Evolutionary conservation across 2,797 vertebrate genomes (phyloP).

Genomic region (Hemitrygon akajei): DNA sequence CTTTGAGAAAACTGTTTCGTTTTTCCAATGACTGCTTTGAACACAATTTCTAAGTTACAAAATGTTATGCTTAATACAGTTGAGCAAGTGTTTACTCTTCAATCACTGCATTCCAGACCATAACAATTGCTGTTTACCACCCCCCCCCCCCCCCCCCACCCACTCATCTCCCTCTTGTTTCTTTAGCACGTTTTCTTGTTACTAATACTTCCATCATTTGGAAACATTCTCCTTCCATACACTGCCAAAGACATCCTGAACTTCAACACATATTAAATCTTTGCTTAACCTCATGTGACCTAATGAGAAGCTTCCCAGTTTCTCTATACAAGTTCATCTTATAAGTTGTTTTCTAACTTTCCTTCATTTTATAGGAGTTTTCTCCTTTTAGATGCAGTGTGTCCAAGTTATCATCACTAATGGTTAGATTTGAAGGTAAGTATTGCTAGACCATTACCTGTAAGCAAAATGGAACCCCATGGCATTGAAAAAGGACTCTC

Average conservation of each 20-base stretch:
- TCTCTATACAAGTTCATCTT: neutral
- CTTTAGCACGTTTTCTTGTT: neutral
- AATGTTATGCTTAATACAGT: neutral
- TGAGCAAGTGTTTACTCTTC: neutral
- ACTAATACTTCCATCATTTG: neutral
- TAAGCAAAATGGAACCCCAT: no score
- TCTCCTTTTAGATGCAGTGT: neutral
- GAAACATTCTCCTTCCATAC: neutral
- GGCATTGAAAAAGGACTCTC: no score
- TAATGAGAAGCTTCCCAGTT: neutral
- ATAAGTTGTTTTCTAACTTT: neutral
- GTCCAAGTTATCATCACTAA: neutral
- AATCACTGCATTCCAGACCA: neutral
- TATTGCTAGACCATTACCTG: neutral
- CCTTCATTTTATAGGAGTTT: neutral
- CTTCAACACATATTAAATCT: neutral
- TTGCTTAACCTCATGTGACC: neutral
- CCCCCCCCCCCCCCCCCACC: no score
- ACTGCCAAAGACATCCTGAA: neutral
- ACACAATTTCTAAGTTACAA: neutral
- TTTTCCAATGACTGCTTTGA: neutral
- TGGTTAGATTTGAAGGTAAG: neutral
- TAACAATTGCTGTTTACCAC: neutral
- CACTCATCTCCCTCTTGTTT: neutral
- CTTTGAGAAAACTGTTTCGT: neutral